Evolutionary conservation across 2,797 vertebrate species (phyloP).

Genomic region (Melanotaenia maccullochi): DNA sequence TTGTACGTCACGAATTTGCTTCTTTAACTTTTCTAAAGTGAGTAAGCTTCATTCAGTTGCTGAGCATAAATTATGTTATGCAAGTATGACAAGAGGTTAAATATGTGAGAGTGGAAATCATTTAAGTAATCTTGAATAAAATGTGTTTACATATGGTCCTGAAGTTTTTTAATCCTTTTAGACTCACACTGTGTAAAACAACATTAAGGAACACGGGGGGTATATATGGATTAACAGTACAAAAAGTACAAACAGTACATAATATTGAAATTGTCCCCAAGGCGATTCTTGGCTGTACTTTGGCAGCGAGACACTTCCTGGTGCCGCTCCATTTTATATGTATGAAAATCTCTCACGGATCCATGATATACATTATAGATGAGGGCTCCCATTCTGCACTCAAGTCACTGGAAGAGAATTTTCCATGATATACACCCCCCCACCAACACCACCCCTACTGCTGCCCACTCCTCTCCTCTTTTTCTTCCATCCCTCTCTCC

Average conservation of each 20-base stretch:
- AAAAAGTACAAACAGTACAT: conserved; percentile 77
- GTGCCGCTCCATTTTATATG: conserved; percentile 80
- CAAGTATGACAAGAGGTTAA: conserved; percentile 35
- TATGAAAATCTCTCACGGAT: conserved; percentile 82
- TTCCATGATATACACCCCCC: conserved; percentile 68
- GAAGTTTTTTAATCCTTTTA: conserved; percentile 76
- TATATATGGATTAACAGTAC: conserved; percentile 75
- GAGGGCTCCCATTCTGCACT: conserved; percentile 77
- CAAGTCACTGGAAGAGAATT: conserved; percentile 79
- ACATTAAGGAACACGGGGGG: conserved; percentile 55
- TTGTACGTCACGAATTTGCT: no score
- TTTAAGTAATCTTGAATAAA: conserved; percentile 75
- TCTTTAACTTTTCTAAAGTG: no score
- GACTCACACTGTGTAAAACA: conserved; percentile 64
- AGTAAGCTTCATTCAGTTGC: not conserved
- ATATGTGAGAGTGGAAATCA: conserved; percentile 28
- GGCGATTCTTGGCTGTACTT: conserved; percentile 55
- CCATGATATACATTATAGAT: conserved; percentile 84
- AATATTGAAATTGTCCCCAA: conserved; percentile 78
- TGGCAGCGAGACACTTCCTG: conserved; percentile 73
- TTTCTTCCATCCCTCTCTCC: conserved; percentile 62
- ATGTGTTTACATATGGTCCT: conserved; percentile 74
- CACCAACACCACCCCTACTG: conserved; percentile 34
- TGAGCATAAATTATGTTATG: conserved; percentile 8
- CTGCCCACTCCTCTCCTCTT: conserved; percentile 55